These are phyloP conservation scores for Oryctolagus cuniculus DNA, from an alignment of 2,113 vertebrate genomes.

Conservation along the genomic window DNA sequence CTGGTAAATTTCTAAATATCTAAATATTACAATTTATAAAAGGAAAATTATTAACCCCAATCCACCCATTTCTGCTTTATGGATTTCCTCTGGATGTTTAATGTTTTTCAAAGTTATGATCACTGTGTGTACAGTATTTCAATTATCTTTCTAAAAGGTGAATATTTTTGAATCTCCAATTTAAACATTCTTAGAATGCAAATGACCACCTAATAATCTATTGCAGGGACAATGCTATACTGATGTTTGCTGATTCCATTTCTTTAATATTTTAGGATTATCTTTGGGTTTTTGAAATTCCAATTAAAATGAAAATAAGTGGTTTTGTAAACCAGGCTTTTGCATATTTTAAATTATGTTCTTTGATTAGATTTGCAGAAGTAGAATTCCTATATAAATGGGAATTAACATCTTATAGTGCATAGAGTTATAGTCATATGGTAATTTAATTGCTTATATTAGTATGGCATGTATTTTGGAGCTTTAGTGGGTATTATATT, in stretches of 20 bases:
- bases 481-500: not conserved
- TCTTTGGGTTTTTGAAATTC: not conserved
- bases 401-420: not conserved
- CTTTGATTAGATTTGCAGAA: not conserved
- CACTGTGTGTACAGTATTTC: not conserved
- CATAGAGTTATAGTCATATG: not conserved
- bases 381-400: not conserved
- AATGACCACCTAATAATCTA: not conserved
- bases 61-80: not conserved
- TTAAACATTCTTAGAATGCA: not conserved
- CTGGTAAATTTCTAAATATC: not conserved
- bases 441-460: not conserved
- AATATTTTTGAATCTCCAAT: constrained; percentile 12
- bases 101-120: not conserved
- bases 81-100: not conserved
- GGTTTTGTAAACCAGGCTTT: not conserved
- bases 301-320: constrained; percentile 18
- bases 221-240: not conserved
- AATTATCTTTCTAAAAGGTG: not conserved
- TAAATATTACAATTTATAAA: not conserved
- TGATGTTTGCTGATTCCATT: not conserved
- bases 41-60: not conserved
- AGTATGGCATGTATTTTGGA: not conserved
- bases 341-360: not conserved
- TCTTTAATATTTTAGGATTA: not conserved